These are phyloP conservation scores for Philaenus spumarius DNA, from an alignment of 1,140 invertebrate species.

Conservation along the genomic window DNA sequence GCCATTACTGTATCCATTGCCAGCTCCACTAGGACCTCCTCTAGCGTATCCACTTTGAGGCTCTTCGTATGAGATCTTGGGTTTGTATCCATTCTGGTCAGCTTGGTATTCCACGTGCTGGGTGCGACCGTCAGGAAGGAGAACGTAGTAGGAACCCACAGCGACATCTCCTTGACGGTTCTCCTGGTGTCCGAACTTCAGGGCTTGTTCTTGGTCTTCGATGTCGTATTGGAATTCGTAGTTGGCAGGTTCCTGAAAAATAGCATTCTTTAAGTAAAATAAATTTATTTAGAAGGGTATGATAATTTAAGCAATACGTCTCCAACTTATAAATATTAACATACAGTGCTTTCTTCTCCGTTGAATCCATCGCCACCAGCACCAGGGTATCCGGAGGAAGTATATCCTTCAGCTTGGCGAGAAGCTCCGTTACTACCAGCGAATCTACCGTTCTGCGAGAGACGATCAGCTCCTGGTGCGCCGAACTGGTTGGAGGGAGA, in stretches of 20 bases:
- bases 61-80: constrained; percentile 67
- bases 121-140: constrained; percentile 77
- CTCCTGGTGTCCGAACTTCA: constrained; percentile 74
- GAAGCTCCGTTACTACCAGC: too few relatives aligned
- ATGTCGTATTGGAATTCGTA: constrained; percentile 83
- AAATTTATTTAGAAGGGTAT: too few relatives aligned
- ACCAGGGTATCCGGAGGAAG: too few relatives aligned
- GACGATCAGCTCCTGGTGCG: not conserved
- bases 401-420: too few relatives aligned
- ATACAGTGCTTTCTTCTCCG: too few relatives aligned
- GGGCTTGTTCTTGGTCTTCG: constrained; percentile 59
- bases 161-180: constrained; percentile 69
- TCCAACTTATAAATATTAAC: too few relatives aligned
- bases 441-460: too few relatives aligned
- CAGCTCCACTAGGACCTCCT: constrained; percentile 14
- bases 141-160: constrained; percentile 74
- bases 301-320: too few relatives aligned
- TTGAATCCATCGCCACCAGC: too few relatives aligned
- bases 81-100: too few relatives aligned
- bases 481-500: constrained; percentile 3
- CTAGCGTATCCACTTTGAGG: constrained; percentile 75
- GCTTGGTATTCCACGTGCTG: constrained; percentile 76
- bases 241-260: constrained; percentile 65
- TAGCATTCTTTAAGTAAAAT: too few relatives aligned
- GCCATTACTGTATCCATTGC: too few relatives aligned